Evolutionary conservation across 2,113 vertebrate genomes (phyloP), one percentile per base, ranked within the genome.

Genomic region (Crypturellus undulatus): DNA sequence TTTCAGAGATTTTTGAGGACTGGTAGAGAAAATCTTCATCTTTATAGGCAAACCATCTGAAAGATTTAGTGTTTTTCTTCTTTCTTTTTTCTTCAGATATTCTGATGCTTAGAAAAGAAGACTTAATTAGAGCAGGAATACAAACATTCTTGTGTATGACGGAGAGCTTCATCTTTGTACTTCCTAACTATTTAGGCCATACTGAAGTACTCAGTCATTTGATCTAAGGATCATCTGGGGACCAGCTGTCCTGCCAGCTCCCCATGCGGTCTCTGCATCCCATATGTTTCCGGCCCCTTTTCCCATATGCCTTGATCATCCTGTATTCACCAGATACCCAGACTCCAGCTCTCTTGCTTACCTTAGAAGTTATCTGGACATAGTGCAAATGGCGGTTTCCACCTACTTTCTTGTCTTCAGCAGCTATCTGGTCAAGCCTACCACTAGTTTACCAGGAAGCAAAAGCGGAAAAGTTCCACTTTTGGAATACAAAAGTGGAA

Each of bases 261-360:
- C 83, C 90, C 93, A 96, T 92, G 92, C 84, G 88, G 83, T 90
- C 90, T 93, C 92, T 96, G 95, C 65, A 92, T 79, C 95, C 90
- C 96, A 96, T 94, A 96, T 96, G 96, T 95, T 96, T 96, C 96
- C 95, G 88, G 95, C 42, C 77, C 88, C 86, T 94, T 94, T 96
- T 92, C 90, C 86, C 90, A 90, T 65, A 90, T 95, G 94, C 94
- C 94, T 95, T 96, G 76, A 92, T 96, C 94, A 95, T 79, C 77
- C 8, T 89, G 34, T 75, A 90, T 93, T 68, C 64, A 93, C 75
- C 82, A 94, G 71, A 94, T 47, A 91, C n/a, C 42, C 71, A 70
- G 34, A 91, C 70, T 94, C 43, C 79, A 75, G 10, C n/a, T 78
- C 58, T 26, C 28, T 63, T 91, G n/a, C 78, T 89, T 89, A 97